Evolutionary conservation across 2,113 vertebrate genomes (phyloP).

Genomic region (Odontophorus gujanensis): DNA sequence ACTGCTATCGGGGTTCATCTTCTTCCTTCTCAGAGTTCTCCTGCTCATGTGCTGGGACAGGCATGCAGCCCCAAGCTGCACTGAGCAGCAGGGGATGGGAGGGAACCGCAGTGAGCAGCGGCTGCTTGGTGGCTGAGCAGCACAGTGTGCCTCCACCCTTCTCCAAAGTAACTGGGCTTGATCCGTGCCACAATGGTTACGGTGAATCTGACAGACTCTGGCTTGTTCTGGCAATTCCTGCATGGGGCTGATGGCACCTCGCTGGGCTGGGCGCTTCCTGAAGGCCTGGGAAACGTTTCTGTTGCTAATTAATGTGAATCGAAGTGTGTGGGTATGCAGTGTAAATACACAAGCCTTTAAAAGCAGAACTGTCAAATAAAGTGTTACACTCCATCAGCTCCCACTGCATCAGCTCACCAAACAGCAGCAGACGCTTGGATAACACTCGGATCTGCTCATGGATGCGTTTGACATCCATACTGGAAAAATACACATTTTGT

Average conservation of each 20-base stretch:
- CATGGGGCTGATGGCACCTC: neutral
- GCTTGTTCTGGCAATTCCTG: no score
- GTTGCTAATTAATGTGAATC: constrained; percentile 58
- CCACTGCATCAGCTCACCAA: constrained; percentile 28
- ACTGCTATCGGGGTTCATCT: constrained; percentile 16
- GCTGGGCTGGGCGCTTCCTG: neutral
- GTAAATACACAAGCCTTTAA: constrained; percentile 56
- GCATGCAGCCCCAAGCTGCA: neutral
- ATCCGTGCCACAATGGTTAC: neutral
- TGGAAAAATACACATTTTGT: constrained; percentile 13
- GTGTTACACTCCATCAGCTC: constrained; percentile 61
- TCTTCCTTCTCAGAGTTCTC: neutral
- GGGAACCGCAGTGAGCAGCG: neutral
- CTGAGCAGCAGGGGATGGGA: neutral
- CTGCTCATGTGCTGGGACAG: neutral
- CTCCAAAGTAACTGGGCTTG: neutral
- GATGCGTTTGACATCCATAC: constrained; percentile 52
- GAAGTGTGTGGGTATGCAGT: constrained; percentile 52
- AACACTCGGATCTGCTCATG: constrained; percentile 41
- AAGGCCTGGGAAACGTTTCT: constrained; percentile 41
- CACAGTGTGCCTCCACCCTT: neutral
- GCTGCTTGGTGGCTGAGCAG: neutral
- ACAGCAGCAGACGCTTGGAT: constrained; percentile 16
- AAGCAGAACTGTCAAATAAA: constrained; percentile 75
- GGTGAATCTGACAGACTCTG: no score